Conservation (phyloP, 2,888 invertebrate species). For the Orchesellides sinensis region DNA sequence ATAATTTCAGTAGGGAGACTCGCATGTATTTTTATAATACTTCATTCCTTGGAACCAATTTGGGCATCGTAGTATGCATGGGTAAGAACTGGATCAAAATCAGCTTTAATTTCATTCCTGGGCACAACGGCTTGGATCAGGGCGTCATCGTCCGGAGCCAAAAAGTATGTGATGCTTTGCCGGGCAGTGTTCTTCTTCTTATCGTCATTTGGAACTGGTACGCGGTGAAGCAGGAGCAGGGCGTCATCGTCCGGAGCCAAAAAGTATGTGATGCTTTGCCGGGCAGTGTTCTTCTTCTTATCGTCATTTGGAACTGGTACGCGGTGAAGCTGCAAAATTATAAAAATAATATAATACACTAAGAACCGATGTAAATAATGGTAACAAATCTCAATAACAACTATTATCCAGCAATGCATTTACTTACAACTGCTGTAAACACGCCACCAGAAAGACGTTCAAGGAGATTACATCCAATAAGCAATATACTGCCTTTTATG, state of each 20-base stretch:
- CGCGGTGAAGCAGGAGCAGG: slow-evolving; percentile 84
- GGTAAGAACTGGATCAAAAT: slow-evolving; percentile 64
- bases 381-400: too few relatives aligned
- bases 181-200: slow-evolving; percentile 82
- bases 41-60: slow-evolving; percentile 62
- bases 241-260: slow-evolving; percentile 84
- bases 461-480: slow-evolving; percentile 86
- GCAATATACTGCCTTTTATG: slow-evolving; percentile 81
- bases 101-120: slow-evolving; percentile 60
- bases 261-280: slow-evolving; percentile 87
- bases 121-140: slow-evolving; percentile 78
- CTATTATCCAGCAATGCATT: background rate
- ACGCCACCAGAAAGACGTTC: slow-evolving; percentile 85
- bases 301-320: slow-evolving; percentile 83
- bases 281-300: slow-evolving; percentile 81
- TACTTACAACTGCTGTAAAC: slow-evolving; percentile 83
- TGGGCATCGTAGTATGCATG: slow-evolving; percentile 60
- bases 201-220: slow-evolving; percentile 84
- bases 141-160: slow-evolving; percentile 83
- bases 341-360: background rate
- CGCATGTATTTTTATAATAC: too few relatives aligned
- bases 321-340: background rate
- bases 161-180: slow-evolving; percentile 87
- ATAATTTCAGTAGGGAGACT: too few relatives aligned
- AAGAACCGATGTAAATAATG: too few relatives aligned